phyloP scores from a whole-genome alignment of 2,888 invertebrate species.

The Ornithoptera alexandrae region DNA sequence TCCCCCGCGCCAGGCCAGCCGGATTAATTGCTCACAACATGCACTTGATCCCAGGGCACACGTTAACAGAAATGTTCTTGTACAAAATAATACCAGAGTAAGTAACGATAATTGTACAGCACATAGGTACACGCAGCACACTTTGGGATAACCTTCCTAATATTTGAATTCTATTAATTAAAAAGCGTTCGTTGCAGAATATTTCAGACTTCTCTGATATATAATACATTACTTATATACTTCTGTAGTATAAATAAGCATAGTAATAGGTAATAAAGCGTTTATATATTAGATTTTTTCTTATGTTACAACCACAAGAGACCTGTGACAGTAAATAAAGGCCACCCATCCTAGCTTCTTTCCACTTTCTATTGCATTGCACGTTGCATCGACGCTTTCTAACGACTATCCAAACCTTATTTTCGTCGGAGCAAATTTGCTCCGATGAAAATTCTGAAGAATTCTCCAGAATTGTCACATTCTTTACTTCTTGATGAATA shows the following conservation, averaged over 20 bases:
- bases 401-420: too few relatives aligned
- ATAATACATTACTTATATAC: neutral
- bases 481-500: too few relatives aligned
- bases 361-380: too few relatives aligned
- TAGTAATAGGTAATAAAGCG: neutral
- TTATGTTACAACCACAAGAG: too few relatives aligned
- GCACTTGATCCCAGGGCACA: constrained; percentile 67
- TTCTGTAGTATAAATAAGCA: neutral
- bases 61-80: constrained; percentile 64
- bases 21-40: constrained; percentile 72
- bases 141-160: neutral
- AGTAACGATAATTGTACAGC: constrained; percentile 62
- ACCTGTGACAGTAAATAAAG: too few relatives aligned
- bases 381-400: too few relatives aligned
- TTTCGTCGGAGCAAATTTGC: too few relatives aligned
- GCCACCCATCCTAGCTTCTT: too few relatives aligned
- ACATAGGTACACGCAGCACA: neutral
- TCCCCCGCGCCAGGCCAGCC: constrained; percentile 40
- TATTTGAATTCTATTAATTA: neutral
- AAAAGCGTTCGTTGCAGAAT: neutral
- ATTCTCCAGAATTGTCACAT: too few relatives aligned
- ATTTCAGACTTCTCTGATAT: neutral
- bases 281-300: too few relatives aligned
- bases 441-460: too few relatives aligned
- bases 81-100: constrained; percentile 66